Percentiles rank a stretch among this genome's conserved stretches.
These are phyloP conservation scores for Drosophila borealis DNA, from an alignment of 2,888 invertebrate species.

Conservation along the genomic window DNA sequence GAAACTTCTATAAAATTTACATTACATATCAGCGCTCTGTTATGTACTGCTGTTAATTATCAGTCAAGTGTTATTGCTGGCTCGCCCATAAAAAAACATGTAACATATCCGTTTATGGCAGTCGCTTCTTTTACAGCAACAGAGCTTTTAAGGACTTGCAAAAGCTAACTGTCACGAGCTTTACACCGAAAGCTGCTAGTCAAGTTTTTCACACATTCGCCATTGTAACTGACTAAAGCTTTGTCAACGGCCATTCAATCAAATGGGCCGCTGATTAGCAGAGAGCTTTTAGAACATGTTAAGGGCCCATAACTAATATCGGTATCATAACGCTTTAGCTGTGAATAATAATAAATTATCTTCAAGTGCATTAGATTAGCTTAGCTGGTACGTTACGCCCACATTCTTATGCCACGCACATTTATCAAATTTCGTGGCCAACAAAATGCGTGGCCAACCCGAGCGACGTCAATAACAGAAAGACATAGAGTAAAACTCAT, in stretches of 20 bases:
- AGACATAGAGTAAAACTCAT: constrained; percentile 28
- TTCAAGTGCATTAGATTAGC: constrained; percentile 64
- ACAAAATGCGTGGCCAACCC: constrained; percentile 8
- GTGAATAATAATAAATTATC: constrained; percentile 72
- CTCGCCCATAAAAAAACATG: neutral
- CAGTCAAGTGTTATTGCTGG: neutral
- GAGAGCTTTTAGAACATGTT: constrained; percentile 49
- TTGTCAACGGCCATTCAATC: neutral
- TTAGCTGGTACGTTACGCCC: constrained; percentile 56
- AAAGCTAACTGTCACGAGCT: constrained; percentile 28
- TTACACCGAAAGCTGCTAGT: constrained; percentile 12
- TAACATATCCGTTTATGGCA: neutral
- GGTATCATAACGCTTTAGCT: constrained; percentile 36
- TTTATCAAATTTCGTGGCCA: constrained; percentile 57
- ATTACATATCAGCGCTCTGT: too few relatives aligned
- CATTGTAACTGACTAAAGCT: constrained; percentile 36
- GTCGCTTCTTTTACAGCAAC: neutral
- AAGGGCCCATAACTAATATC: constrained; percentile 20
- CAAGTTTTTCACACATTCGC: constrained; percentile 10
- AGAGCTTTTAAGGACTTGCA: constrained; percentile 24
- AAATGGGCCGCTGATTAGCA: constrained; percentile 1
- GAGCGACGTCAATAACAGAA: constrained; percentile 49
- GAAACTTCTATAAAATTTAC: too few relatives aligned
- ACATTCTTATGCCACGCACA: constrained; percentile 58
- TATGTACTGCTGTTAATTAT: neutral